phyloP scores from a whole-genome alignment of 2,797 vertebrate genomes.

The Paguma larvata region DNA sequence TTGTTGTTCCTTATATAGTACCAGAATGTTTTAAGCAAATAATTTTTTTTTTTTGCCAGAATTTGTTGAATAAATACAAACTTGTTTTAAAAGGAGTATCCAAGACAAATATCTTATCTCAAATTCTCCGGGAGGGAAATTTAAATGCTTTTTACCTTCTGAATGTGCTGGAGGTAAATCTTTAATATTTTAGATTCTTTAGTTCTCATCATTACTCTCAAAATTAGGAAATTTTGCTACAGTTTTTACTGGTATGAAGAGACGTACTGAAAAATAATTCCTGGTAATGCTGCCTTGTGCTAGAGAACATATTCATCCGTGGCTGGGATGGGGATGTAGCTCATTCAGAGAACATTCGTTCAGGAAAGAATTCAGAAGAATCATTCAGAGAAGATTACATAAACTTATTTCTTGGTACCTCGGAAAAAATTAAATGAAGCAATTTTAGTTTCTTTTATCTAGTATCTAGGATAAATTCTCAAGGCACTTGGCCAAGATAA shows the following conservation, averaged over 20 bases:
- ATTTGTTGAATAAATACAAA: conserved; percentile 50
- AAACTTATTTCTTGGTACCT: background rate
- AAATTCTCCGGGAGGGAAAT: conserved; percentile 37
- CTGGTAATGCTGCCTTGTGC: background rate
- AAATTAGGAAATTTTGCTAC: background rate
- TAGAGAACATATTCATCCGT: background rate
- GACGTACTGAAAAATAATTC: conserved; percentile 24
- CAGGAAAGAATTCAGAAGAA: background rate
- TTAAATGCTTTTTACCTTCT: background rate
- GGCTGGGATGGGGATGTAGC: background rate
- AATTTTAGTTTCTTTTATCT: background rate
- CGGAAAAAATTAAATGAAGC: background rate
- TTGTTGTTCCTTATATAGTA: conserved; percentile 44
- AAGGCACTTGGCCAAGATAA: conserved; percentile 52
- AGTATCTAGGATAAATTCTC: conserved; percentile 39
- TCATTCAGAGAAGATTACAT: background rate
- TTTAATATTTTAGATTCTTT: conserved; percentile 17
- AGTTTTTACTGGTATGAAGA: conserved; percentile 9
- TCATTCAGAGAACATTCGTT: background rate
- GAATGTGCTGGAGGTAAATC: background rate
- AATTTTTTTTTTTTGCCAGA: background rate
- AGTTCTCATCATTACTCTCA: conserved; percentile 17
- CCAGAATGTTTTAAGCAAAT: conserved; percentile 66
- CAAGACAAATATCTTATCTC: conserved; percentile 52
- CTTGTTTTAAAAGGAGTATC: background rate